Percentiles rank a stretch among this genome's conserved stretches.
phyloP scores from a whole-genome alignment of 2,888 invertebrate genomes.

The Archaeoteleia sp. region DNA sequence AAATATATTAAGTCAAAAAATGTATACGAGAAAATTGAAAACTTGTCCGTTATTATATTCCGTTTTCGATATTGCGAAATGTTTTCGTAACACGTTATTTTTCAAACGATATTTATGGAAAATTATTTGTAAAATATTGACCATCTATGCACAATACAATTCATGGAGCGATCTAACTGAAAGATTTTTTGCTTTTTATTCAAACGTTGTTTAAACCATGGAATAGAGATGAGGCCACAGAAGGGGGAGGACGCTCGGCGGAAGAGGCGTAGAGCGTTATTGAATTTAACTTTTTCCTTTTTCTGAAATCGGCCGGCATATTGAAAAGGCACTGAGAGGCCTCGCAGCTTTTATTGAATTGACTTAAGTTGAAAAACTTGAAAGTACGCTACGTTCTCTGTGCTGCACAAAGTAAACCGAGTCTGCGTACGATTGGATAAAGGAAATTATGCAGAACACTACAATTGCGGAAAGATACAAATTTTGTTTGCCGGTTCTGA shows the following conservation, averaged over 20 bases:
- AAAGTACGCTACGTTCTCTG: slow-evolving; percentile 22
- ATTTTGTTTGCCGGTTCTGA: slow-evolving; percentile 23
- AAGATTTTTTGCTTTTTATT: slow-evolving; percentile 42
- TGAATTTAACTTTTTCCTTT: slow-evolving; percentile 47
- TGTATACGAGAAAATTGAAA: no score
- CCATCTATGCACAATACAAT: no score
- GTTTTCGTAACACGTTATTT: no score
- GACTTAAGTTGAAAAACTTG: slow-evolving; percentile 48
- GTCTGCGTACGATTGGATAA: slow-evolving; percentile 33
- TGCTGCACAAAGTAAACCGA: slow-evolving; percentile 21
- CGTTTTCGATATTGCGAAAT: no score
- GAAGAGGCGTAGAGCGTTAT: slow-evolving; percentile 36
- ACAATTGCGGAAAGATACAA: slow-evolving; percentile 13
- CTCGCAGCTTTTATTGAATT: slow-evolving; percentile 49
- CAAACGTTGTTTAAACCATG: slow-evolving; percentile 42
- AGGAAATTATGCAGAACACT: slow-evolving; percentile 29
- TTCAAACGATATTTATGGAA: no score
- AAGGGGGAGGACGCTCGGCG: slow-evolving; percentile 13
- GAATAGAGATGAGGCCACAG: slow-evolving; percentile 32
- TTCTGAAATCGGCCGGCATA: slow-evolving; percentile 50
- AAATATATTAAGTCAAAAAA: no score
- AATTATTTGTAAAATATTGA: no score
- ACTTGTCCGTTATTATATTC: no score
- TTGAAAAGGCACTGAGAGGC: slow-evolving; percentile 49
- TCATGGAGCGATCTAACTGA: no score